These are phyloP conservation scores for Motacilla alba DNA, from an alignment of 2,113 vertebrate species.

Conservation along the genomic window DNA sequence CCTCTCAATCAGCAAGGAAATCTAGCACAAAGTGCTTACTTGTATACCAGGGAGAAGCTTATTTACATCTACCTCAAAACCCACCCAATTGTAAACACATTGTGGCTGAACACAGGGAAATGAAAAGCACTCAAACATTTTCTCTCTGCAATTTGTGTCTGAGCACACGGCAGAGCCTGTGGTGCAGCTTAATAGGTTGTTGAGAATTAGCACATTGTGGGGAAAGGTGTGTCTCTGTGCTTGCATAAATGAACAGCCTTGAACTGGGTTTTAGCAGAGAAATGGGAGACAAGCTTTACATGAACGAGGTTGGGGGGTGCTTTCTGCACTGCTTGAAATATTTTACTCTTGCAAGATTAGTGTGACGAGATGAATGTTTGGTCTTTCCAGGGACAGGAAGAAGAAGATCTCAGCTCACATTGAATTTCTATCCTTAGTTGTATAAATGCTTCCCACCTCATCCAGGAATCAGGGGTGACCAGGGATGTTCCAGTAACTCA, in stretches of 20 bases:
- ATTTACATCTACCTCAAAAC: not conserved
- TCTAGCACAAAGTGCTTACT: not conserved
- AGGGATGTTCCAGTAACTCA: not conserved
- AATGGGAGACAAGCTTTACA: not conserved
- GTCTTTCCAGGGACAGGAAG: not conserved
- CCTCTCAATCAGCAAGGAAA: conserved; percentile 15
- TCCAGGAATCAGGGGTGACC: not conserved
- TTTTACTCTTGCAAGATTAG: not conserved
- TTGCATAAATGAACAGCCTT: not conserved
- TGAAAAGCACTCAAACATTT: not conserved
- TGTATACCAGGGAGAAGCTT: conserved; percentile 6
- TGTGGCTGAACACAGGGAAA: not conserved
- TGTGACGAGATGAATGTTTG: not conserved
- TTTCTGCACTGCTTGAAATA: not conserved
- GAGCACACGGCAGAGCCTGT: not conserved
- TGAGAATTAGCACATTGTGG: not conserved
- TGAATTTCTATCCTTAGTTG: not conserved
- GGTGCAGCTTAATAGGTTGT: not conserved
- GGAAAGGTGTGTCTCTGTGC: not conserved
- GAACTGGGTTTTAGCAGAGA: not conserved
- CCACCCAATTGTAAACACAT: not conserved
- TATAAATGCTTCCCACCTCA: not conserved
- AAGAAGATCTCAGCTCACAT: not conserved
- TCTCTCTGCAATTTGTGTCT: not conserved
- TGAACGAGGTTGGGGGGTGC: not conserved